Evolutionary conservation across 2,888 invertebrate species (phyloP), one percentile per base, ranked within the genome.

Genomic region (Nebria salina): DNA sequence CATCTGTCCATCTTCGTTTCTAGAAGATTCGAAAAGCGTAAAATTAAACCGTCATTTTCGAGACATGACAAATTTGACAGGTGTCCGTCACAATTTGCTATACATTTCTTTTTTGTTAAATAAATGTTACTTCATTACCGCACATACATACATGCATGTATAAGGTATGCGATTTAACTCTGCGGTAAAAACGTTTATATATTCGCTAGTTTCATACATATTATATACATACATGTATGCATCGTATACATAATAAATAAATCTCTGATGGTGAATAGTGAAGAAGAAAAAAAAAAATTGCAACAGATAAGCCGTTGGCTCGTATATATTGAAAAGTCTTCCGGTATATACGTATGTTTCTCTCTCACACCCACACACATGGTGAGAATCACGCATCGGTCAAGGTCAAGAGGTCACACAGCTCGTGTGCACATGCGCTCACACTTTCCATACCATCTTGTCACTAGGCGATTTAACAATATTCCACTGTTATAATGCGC

Each of bases 401-500:
- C 78, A 78, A 78, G 78, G 78, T 78, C 73, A 78, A 78, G 73
- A 73, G 78, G 78, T 78, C 78, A 78, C 73, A 70, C 70, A 20
- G 25, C 70, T 26, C 25, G 70, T 70, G 34, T 26, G 70, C 25
- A 26, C 70, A 20, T 34, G 25, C 25, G 34, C 70, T 26, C 70
- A 70, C 34, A 20, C 26, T 70, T 70, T 26, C 34, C 13, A 70
- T 70, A 34, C 34, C 70, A 34, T 65, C 73, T 25, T 78, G 78
- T 78, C 78, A 73, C 78, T 73, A 25, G 72, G 78, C 73, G 73
- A 72, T 77, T 77, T 77, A 77, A 77, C 72, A 77, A 77, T 77
- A 65, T 77, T 34, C 34, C 34, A 77, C 15, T 66, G 66, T 15
- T 66, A 66, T 20, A 13, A 25, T 72, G 77, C 77, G 77, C 72